Conservation (phyloP, 2,113 vertebrate species). For the Sturnira hondurensis region DNA sequence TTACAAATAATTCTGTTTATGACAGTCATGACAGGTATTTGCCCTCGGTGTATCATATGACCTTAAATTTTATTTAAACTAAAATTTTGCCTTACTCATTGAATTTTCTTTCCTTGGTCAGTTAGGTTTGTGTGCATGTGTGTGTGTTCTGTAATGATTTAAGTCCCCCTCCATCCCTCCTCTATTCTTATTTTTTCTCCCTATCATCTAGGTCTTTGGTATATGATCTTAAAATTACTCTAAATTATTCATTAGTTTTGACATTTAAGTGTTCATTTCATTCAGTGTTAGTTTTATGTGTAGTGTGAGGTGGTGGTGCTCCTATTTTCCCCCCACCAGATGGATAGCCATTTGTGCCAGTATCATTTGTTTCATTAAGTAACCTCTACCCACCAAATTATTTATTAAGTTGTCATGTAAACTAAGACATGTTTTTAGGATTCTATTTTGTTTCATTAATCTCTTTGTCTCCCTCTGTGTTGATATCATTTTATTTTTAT, state of each 20-base stretch:
- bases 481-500: not conserved
- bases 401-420: not conserved
- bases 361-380: not conserved
- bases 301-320: not conserved
- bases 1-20: not conserved
- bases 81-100: not conserved
- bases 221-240: not conserved
- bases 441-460: not conserved
- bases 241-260: not conserved
- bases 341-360: not conserved
- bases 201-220: not conserved
- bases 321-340: not conserved
- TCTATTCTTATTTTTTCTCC: not conserved
- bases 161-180: accelerated
- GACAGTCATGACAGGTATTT: too few species aligned
- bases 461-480: not conserved
- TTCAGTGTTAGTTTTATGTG: not conserved
- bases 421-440: not conserved
- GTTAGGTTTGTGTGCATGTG: not conserved
- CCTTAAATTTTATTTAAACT: not conserved
- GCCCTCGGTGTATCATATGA: not conserved
- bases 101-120: not conserved
- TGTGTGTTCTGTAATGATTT: not conserved
- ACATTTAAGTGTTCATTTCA: not conserved
- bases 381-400: not conserved